Evolutionary conservation across 2,113 vertebrate species (phyloP).

Genomic region (Zosterops lateralis): DNA sequence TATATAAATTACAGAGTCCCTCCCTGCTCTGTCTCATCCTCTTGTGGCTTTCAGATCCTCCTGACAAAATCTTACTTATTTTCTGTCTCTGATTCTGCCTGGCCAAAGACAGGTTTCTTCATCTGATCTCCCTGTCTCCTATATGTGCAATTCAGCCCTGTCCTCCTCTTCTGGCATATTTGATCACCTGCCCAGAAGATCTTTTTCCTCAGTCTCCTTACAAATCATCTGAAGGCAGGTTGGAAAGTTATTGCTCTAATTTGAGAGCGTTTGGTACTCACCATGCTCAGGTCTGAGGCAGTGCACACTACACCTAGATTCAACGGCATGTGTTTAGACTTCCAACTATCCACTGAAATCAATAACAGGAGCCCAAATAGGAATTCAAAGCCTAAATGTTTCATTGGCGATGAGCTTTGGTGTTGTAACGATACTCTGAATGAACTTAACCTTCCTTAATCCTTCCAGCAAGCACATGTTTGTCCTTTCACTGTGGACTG

Average conservation of each 20-base stretch:
- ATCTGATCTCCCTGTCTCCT: background rate
- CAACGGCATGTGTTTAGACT: background rate
- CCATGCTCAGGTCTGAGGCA: background rate
- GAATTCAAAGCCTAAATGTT: background rate
- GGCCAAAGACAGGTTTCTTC: background rate
- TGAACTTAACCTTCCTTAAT: constrained; percentile 24
- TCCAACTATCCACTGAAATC: background rate
- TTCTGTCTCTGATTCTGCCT: background rate
- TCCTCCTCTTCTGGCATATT: background rate
- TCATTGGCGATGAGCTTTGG: background rate
- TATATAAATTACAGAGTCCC: background rate
- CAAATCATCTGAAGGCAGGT: background rate
- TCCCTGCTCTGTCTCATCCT: fast-evolving
- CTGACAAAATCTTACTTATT: background rate
- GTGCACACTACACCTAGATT: background rate
- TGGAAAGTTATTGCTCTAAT: background rate
- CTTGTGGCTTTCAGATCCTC: background rate
- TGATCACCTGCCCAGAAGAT: background rate
- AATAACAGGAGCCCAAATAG: background rate
- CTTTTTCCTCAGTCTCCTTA: background rate
- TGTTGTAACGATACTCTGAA: background rate
- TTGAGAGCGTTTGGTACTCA: background rate
- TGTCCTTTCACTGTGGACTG: background rate
- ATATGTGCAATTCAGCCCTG: background rate
- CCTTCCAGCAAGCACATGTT: background rate